Base-by-base conservation (phyloP, 2,888 invertebrate genomes). In the Lordiphosa fenestrarum region DNA sequence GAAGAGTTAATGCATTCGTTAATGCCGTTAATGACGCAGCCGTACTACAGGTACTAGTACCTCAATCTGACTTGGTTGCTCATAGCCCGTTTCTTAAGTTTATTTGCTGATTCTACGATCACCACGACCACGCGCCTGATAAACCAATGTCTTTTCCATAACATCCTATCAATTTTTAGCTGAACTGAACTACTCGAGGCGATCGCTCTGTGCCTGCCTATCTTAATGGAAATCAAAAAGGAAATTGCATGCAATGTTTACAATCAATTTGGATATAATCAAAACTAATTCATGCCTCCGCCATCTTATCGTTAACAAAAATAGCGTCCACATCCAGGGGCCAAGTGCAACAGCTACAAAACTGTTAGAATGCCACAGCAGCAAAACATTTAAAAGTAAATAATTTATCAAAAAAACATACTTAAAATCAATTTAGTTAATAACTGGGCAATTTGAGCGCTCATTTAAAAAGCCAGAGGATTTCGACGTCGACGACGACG, bases 361-460 rank as follows among this genome's bases (percentile, higher is more conserved):
- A 37, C 42, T 41, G 39, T 40, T 58, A 56, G 61, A 70, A 53
- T 52, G 53, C 53, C 30, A 41, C 15, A 63, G 60, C 83, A 73
- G 61, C 83, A 83, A 83, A 80, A 77, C 81, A 83, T 81, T 83
- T 83, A 81, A 66, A 83, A 57, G 73, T 44, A 84, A 85, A 87
- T 84, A 78, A 82, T 85, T 86, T 87, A 63, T 7, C 7, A 30
- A 30, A 30, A 73, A 85, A 86, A 82, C 73, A 82, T 88, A 88
- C 87, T 89, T 88, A 88, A 89, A 89, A 88, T 89, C 88, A 89
- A 89, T 89, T 89, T 89, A 88, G 87, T 88, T 89, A 89, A 89
- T 89, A 88, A 87, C 88, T 75, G 83, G 83, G 86, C 85, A 86
- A 87, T 88, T 88, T 88, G 85, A 87, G 84, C 70, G 85, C 76